phyloP scores from a whole-genome alignment of 2,113 vertebrate genomes.

The Mirza zaza region DNA sequence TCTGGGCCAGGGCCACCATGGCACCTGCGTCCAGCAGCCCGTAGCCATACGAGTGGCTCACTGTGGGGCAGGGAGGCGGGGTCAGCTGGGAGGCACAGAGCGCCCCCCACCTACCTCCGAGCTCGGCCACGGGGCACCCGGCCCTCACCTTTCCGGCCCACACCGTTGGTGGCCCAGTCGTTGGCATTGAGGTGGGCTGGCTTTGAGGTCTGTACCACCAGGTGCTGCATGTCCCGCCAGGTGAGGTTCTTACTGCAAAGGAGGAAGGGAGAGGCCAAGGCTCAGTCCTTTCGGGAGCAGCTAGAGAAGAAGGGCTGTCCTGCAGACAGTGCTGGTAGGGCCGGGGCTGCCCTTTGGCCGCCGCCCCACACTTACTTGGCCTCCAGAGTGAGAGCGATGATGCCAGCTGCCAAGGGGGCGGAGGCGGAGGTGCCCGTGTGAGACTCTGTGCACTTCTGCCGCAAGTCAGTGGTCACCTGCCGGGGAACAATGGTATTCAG shows the following conservation, averaged over 20 bases:
- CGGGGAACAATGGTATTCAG: neutral
- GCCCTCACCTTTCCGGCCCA: constrained; percentile 93
- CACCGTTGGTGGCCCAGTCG: constrained; percentile 95
- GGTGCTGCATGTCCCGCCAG: constrained; percentile 99
- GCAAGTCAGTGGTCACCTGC: constrained; percentile 96
- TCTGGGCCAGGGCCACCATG: constrained; percentile 94
- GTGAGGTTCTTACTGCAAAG: constrained; percentile 93
- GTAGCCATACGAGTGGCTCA: constrained; percentile 97
- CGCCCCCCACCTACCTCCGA: fast-evolving
- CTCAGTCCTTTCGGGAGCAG: neutral
- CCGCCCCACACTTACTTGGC: constrained; percentile 91
- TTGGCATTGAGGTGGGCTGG: constrained; percentile 93
- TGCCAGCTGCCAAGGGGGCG: constrained; percentile 94
- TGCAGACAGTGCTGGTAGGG: neutral
- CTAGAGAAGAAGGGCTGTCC: neutral
- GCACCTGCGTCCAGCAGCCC: constrained; percentile 94
- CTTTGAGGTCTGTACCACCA: constrained; percentile 95
- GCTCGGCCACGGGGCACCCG: fast-evolving
- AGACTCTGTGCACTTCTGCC: constrained; percentile 96
- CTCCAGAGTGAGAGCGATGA: constrained; percentile 97
- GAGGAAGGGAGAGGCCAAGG: neutral
- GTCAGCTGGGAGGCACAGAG: fast-evolving
- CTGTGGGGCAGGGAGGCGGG: constrained; percentile 79
- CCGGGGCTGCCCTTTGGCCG: too few species aligned
- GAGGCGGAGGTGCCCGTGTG: constrained; percentile 98